These are phyloP conservation scores for Aporophyla lueneburgensis DNA, from an alignment of 2,888 invertebrate species.

Conservation along the genomic window DNA sequence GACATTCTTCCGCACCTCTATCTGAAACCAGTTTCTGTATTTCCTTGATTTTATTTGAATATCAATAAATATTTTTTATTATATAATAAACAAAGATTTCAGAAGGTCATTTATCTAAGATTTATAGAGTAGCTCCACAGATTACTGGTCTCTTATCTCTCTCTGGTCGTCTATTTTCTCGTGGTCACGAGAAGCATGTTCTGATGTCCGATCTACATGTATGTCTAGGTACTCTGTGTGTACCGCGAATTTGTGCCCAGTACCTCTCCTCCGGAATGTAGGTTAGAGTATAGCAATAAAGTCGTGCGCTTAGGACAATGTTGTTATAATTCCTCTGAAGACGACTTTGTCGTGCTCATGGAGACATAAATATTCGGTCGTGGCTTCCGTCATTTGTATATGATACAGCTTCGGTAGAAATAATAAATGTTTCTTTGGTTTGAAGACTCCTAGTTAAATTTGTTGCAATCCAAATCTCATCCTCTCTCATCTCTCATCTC, in stretches of 20 bases:
- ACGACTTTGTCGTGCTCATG: slow-evolving; percentile 21
- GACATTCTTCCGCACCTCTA: slow-evolving; percentile 23
- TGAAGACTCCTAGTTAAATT: neutral
- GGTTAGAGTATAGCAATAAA: slow-evolving; percentile 41
- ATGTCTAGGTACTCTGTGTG: slow-evolving; percentile 10
- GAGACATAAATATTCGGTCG: slow-evolving; percentile 49
- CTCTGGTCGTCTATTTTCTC: slow-evolving; percentile 56
- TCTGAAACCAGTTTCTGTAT: slow-evolving; percentile 40
- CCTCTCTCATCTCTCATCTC: no score
- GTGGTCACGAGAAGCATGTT: slow-evolving; percentile 53
- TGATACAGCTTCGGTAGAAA: slow-evolving; percentile 4
- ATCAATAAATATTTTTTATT: no score
- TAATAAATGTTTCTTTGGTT: slow-evolving; percentile 11
- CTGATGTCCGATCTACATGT: slow-evolving; percentile 37
- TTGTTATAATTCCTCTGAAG: slow-evolving; percentile 45
- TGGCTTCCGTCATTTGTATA: slow-evolving; percentile 42
- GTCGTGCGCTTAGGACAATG: slow-evolving; percentile 31
- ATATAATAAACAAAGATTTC: slow-evolving; percentile 26
- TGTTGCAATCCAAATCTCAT: no score
- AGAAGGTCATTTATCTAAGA: slow-evolving; percentile 39
- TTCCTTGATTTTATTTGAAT: slow-evolving; percentile 28
- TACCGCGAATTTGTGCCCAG: slow-evolving; percentile 38
- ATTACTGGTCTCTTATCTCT: no score
- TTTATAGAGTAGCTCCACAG: slow-evolving; percentile 13
- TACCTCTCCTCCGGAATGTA: slow-evolving; percentile 24